These are phyloP conservation scores for Marmota flaviventris DNA, from an alignment of 2,113 vertebrate genomes.

Conservation along the genomic window DNA sequence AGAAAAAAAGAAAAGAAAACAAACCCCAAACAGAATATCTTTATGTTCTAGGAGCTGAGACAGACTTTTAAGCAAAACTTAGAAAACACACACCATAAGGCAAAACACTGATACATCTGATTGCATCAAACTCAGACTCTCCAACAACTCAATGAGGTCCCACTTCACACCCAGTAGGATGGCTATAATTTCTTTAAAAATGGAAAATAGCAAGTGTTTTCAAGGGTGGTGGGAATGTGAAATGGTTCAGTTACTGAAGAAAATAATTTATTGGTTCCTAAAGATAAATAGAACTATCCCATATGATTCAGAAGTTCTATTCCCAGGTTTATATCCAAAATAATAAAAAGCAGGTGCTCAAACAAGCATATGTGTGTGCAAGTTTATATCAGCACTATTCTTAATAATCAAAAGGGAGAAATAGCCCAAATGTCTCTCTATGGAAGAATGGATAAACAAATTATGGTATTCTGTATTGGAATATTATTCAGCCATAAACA, in stretches of 20 bases:
- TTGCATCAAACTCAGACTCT: background rate
- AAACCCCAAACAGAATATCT: background rate
- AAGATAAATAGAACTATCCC: slow-evolving; percentile 2
- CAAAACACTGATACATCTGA: background rate
- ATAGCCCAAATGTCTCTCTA: background rate
- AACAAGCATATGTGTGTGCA: background rate
- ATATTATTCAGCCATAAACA: slow-evolving; percentile 36
- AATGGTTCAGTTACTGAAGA: background rate
- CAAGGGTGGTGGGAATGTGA: background rate
- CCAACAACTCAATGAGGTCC: background rate
- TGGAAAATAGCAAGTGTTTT: background rate
- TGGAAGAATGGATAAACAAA: slow-evolving; percentile 29
- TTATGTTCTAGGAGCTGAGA: background rate
- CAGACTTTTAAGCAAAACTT: slow-evolving; percentile 21
- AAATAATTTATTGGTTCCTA: background rate
- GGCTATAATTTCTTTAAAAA: background rate
- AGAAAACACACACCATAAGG: background rate
- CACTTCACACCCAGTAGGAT: background rate
- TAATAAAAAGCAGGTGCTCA: background rate
- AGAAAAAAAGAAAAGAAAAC: no score
- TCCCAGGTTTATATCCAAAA: background rate
- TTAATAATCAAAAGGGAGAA: background rate
- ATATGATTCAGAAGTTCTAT: background rate
- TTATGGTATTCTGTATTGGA: background rate
- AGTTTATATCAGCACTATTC: background rate